Evolutionary conservation across 2,113 vertebrate species (phyloP).

Genomic region (Cebidichthys violaceus): DNA sequence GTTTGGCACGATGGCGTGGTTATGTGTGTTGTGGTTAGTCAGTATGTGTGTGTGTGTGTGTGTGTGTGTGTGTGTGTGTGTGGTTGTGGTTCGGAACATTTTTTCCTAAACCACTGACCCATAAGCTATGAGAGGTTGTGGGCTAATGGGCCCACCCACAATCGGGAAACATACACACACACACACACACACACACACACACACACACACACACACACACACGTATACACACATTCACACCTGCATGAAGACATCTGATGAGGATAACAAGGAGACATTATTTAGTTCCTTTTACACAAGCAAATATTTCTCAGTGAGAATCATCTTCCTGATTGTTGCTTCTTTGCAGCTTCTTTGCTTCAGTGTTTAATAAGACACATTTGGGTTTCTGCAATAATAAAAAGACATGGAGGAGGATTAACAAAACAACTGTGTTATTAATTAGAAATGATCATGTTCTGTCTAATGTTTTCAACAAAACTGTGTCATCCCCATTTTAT

Average conservation of each 20-base stretch:
- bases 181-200: constrained; percentile 39
- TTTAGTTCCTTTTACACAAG: constrained; percentile 11
- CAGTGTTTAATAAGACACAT: constrained; percentile 5
- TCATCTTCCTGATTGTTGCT: constrained; percentile 13
- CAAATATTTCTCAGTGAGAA: constrained; percentile 11
- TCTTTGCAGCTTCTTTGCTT: constrained; percentile 22
- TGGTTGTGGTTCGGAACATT: constrained; percentile 67
- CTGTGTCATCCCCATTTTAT: not conserved
- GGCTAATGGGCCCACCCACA: constrained; percentile 80
- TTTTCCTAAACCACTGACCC: constrained; percentile 77
- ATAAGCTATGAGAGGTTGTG: constrained; percentile 67
- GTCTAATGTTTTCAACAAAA: not conserved
- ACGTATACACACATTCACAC: constrained; percentile 28
- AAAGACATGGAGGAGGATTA: not conserved
- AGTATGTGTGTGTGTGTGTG: constrained; percentile 27
- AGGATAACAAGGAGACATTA: constrained; percentile 26
- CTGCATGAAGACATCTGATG: constrained; percentile 24
- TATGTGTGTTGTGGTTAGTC: constrained; percentile 60
- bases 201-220: constrained; percentile 38
- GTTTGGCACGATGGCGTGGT: constrained; percentile 62
- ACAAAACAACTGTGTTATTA: not conserved
- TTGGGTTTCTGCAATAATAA: not conserved
- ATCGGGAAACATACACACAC: constrained; percentile 58
- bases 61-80: constrained; percentile 4
- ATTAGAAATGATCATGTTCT: not conserved